These are phyloP conservation scores for Polietes domitor DNA, from an alignment of 2,888 invertebrate species.

Conservation along the genomic window DNA sequence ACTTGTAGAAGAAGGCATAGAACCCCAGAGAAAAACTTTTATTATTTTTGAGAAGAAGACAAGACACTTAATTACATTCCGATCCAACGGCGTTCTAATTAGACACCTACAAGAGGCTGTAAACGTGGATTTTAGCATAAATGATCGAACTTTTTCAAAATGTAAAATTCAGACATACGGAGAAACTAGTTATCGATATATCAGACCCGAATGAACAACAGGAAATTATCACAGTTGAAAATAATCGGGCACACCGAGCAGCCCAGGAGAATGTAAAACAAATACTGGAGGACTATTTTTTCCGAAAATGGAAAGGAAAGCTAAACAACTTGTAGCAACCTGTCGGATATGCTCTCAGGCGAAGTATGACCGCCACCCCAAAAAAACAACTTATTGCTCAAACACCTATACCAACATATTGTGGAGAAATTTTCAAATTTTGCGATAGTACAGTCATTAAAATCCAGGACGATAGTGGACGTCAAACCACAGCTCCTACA, in stretches of 20 bases:
- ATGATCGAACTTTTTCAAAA: too few species aligned
- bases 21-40: conserved; percentile 21
- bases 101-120: conserved; percentile 47
- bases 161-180: too few species aligned
- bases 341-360: conserved; percentile 10
- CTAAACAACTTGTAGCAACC: conserved; percentile 26
- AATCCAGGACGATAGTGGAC: conserved; percentile 47
- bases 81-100: conserved; percentile 12
- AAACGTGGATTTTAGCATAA: conserved; percentile 26
- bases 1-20: conserved; percentile 41
- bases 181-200: too few species aligned
- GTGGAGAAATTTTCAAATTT: conserved; percentile 47
- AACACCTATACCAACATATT: conserved; percentile 52
- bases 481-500: conserved; percentile 41
- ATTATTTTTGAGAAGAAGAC: conserved; percentile 52
- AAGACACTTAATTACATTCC: conserved; percentile 39
- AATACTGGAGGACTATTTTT: conserved; percentile 45
- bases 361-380: conserved; percentile 50
- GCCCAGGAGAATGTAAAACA: conserved; percentile 49
- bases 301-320: conserved; percentile 47
- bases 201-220: too few species aligned
- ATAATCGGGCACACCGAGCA: conserved; percentile 44
- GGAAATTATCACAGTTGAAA: conserved; percentile 43
- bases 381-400: conserved; percentile 40
- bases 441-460: conserved; percentile 64